A percentile compares a stretch with the other conserved stretches of the same genome.
Conservation (phyloP, 64 coral and sea anemone genomes). For the Stylophora pistillata region DNA sequence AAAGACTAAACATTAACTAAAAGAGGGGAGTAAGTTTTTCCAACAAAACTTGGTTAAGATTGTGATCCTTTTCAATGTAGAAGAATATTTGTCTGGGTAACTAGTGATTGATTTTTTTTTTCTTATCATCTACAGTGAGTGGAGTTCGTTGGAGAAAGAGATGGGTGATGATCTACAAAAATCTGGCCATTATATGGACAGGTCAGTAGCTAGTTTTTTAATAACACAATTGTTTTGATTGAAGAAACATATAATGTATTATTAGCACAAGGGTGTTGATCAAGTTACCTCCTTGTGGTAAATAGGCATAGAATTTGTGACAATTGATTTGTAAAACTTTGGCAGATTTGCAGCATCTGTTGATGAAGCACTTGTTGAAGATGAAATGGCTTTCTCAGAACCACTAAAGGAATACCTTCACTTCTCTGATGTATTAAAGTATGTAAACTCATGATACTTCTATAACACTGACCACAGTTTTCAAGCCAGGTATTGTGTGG, state of each 20-base stretch:
- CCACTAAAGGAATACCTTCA: slow-evolving; percentile 85
- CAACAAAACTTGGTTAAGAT: no score
- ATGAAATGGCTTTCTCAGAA: slow-evolving; percentile 85
- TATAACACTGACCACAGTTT: not conserved
- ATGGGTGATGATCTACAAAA: slow-evolving; percentile 98
- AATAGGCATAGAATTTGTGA: no score
- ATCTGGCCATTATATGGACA: slow-evolving; percentile 98
- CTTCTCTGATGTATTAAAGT: slow-evolving; percentile 94
- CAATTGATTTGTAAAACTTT: not conserved
- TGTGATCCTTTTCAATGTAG: no score
- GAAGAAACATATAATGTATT: no score
- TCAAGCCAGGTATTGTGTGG: no score
- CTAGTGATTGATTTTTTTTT: not conserved
- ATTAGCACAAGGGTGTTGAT: no score
- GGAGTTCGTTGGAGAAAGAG: slow-evolving; percentile 91
- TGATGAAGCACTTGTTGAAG: slow-evolving; percentile 76
- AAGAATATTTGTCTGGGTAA: not conserved
- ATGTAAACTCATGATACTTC: not conserved
- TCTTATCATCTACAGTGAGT: slow-evolving; percentile 66
- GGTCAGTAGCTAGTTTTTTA: slow-evolving; percentile 36
- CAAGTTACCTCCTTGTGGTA: no score
- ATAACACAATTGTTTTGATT: not conserved
- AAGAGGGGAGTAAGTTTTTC: no score
- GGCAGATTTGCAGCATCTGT: slow-evolving; percentile 84
- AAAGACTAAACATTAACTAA: no score